A percentile compares a stretch with the other conserved stretches of the same genome.
phyloP scores from a whole-genome alignment of 2,888 invertebrate genomes.

The Agrochola lota region DNA sequence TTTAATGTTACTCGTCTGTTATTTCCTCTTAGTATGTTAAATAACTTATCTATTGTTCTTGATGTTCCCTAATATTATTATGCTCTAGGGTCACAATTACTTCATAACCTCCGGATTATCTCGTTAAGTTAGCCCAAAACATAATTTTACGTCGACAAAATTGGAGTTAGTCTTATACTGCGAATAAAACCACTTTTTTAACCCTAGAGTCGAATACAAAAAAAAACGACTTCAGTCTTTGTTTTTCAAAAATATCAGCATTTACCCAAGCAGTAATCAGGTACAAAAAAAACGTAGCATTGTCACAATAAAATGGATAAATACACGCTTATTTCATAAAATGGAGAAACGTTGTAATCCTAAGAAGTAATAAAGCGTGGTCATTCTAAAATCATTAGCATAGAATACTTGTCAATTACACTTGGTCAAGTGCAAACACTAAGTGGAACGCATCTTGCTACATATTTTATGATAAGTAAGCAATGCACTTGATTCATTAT shows the following conservation, averaged over 20 bases:
- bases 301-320: not conserved
- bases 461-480: conserved; percentile 64
- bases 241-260: too few species aligned
- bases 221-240: not conserved
- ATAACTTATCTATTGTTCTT: conserved; percentile 19
- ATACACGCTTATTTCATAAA: not conserved
- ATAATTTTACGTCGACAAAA: not conserved
- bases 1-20: conserved; percentile 22
- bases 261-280: not conserved
- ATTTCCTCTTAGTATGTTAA: conserved; percentile 53
- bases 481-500: conserved; percentile 23
- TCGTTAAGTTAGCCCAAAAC: not conserved
- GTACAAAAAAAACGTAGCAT: not conserved
- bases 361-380: conserved; percentile 54
- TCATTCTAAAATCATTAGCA: conserved; percentile 65
- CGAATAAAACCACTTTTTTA: not conserved
- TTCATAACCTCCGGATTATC: not conserved
- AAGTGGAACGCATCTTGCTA: conserved; percentile 80
- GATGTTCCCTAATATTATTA: not conserved
- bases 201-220: not conserved
- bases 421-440: conserved; percentile 84
- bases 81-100: conserved; percentile 1
- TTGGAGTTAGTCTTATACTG: not conserved
- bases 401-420: conserved; percentile 69
- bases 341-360: not conserved